Base-by-base conservation (phyloP, 1,140 invertebrate genomes). In the Lutraria rhynchaena region DNA sequence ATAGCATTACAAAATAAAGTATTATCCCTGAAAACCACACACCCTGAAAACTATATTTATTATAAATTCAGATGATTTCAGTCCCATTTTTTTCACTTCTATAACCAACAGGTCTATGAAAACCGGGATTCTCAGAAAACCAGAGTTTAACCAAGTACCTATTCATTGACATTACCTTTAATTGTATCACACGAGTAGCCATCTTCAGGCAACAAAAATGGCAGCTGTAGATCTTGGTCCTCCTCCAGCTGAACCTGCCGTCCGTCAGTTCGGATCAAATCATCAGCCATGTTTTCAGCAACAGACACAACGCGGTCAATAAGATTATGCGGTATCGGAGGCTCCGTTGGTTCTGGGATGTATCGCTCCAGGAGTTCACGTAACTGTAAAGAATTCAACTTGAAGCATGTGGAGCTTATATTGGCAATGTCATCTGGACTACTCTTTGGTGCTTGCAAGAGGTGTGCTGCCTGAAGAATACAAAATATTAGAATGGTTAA, bases 151-250 rank as follows among this genome's bases (percentile, higher is more conserved):
- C n/a, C n/a, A n/a, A n/a, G n/a, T n/a, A n/a, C n/a, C n/a, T n/a
- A n/a, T n/a, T 41, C 37, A 41, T 5, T 5, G 15, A 35, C 31
- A 37, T 22, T 71, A 41, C 98, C 98, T 65, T 96, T 94, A 58
- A 98, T 97, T 51, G 99, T 96, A 93, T 99, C 98, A 92, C 98
- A 98, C 88, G 98, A 98, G 93, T 99, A 99, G 17, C 98, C 98
- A 93, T 99, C 98, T 89, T 99, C 98, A 0, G 99, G 99, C 17
- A 99, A 93, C 5, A 99, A 93, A 70, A 99, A 96, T 4, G 97
- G 97, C 22, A 99, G 93, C 85, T 96, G 96, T 24, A 99, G 94
- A 85, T 97, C 96, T 15, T 95, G 94, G 88, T 97, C 97, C 92
- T 99, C 99, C 81, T 94, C 94, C 46, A 94, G 77, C 51, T 89